Base-by-base conservation (phyloP, 2,888 invertebrate genomes). In the Meghimatium bilineatum region DNA sequence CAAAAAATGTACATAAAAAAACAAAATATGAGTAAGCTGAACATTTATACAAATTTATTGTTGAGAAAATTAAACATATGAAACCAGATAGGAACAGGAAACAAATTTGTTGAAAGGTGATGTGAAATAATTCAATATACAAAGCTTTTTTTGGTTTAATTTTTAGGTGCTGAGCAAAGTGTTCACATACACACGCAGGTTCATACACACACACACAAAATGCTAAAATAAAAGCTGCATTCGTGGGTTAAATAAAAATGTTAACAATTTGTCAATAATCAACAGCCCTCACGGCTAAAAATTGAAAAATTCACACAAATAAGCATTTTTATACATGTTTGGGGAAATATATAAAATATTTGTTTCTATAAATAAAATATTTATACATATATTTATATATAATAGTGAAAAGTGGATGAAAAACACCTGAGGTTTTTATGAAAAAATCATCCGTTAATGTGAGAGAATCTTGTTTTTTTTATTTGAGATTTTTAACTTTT, bases 21-120 rank as follows among this genome's bases (percentile, higher is more conserved):
- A 56, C 56, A 56, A 14, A 56, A 6, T 20, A 69, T n/a, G 44
- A 44, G 26, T 60, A 83, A 83, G 83, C 83, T 78, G 77, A 38
- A 83, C 78, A 83, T 83, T 83, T 78, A 83, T 83, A 83, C 78
- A 83, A 82, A 77, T 82, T 76, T 76, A 76, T 77, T 82, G 36
- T 76, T 77, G 32, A 36, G 77, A 82, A 72, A 69, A 78, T 38
- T 44, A 72, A 75, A 71, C 78, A 77, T 44, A 63, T 72, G 72
- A 72, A 83, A 69, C 78, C 71, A 71, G 69, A 77, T 67, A 82
- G 82, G 63, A 81, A 72, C 72, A 81, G 81, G 81, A 63, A 60
- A 72, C 44, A 75, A 71, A 77, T 52, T 26, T 49, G 49, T 75
- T 81, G 49, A 74, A 52, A 67, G 66, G 82, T 67, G 75, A 82